phyloP scores from a whole-genome alignment of 1,140 invertebrate species.

The Pogonomyrmex barbatus region DNA sequence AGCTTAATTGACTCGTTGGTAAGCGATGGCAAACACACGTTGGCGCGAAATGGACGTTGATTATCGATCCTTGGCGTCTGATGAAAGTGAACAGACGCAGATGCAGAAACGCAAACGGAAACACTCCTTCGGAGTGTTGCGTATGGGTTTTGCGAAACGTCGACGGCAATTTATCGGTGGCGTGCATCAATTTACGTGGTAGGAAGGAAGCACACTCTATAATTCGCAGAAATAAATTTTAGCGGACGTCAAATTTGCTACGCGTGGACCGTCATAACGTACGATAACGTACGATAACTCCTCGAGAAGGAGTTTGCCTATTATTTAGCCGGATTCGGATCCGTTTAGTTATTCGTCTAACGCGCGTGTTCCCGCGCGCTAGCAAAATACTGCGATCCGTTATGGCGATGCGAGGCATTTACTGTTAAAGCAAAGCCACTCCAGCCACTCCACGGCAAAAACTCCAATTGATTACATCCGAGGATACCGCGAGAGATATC shows the following conservation, averaged over 20 bases:
- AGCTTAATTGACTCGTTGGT: slow-evolving; percentile 75
- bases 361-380: slow-evolving; percentile 63
- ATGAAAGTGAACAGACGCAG: slow-evolving; percentile 61
- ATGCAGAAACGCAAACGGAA: not conserved
- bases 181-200: slow-evolving; percentile 22
- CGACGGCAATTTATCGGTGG: not conserved
- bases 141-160: not conserved
- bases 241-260: slow-evolving; percentile 8
- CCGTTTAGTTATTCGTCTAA: slow-evolving; percentile 23
- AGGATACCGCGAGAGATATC: slow-evolving; percentile 58
- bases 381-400: slow-evolving; percentile 75
- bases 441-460: slow-evolving; percentile 64
- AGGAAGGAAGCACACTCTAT: not conserved
- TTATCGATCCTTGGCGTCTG: slow-evolving; percentile 57
- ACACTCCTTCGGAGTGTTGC: not conserved
- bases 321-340: slow-evolving; percentile 38
- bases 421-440: slow-evolving; percentile 74
- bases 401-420: slow-evolving; percentile 69
- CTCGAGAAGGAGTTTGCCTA: slow-evolving; percentile 8
- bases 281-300: slow-evolving; percentile 36
- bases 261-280: slow-evolving; percentile 11
- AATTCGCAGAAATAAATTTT: slow-evolving; percentile 29
- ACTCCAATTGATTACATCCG: slow-evolving; percentile 79
- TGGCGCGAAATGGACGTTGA: slow-evolving; percentile 48
- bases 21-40: slow-evolving; percentile 72